Percentiles rank a stretch among this genome's conserved stretches.
phyloP scores from a whole-genome alignment of 1,140 invertebrate species.

The Anthonomus grandis region DNA sequence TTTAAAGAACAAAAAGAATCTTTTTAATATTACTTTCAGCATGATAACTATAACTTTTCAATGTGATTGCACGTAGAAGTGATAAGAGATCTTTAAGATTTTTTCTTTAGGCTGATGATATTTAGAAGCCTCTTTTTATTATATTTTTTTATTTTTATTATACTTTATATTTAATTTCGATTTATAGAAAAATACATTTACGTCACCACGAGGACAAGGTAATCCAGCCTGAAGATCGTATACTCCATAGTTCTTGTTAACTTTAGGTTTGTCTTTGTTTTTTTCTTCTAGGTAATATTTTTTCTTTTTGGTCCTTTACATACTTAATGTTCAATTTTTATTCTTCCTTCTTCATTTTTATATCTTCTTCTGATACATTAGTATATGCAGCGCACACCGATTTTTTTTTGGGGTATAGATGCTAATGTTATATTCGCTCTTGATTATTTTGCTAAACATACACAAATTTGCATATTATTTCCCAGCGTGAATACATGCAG shows the following conservation, averaged over 20 bases:
- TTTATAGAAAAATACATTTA: conserved; percentile 46
- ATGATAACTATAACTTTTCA: no score
- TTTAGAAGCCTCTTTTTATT: no score
- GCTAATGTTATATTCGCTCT: conserved; percentile 42
- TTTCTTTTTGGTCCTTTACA: conserved; percentile 35
- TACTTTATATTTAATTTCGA: conserved; percentile 43
- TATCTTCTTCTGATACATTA: conserved; percentile 35
- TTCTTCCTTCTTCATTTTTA: no score
- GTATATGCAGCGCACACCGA: conserved; percentile 43
- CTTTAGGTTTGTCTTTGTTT: conserved; percentile 36
- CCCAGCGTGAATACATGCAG: conserved; percentile 3
- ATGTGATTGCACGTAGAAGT: no score
- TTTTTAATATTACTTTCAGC: no score
- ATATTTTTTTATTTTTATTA: no score
- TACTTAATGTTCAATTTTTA: conserved; percentile 13
- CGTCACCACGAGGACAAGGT: conserved; percentile 41
- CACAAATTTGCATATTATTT: neutral
- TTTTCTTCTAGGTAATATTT: conserved; percentile 38
- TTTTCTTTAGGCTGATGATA: no score
- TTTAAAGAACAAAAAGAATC: no score
- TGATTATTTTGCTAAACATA: conserved; percentile 33
- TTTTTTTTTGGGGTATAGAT: conserved; percentile 47
- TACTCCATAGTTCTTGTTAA: conserved; percentile 27
- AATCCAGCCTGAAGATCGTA: conserved; percentile 49
- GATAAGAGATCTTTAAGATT: no score